These are phyloP conservation scores for Drosophila ambigua DNA, from an alignment of 1,140 invertebrate species.

Conservation along the genomic window DNA sequence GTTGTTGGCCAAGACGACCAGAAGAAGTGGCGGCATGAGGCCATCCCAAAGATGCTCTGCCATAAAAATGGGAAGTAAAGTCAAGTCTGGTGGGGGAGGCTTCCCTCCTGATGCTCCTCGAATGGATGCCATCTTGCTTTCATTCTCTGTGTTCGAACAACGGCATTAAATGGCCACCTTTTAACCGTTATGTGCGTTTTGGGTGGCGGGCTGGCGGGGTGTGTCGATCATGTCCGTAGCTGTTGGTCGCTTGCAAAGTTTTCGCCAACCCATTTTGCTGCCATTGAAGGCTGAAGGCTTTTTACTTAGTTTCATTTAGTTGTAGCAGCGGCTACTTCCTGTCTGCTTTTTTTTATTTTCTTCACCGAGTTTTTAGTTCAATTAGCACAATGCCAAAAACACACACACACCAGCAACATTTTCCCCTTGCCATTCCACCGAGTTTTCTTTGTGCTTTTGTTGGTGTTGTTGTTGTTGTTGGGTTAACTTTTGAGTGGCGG, in stretches of 20 bases:
- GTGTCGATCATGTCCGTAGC: constrained; percentile 15
- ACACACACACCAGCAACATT: constrained; percentile 20
- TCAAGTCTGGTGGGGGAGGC: constrained; percentile 11
- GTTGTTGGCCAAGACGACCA: constrained; percentile 12
- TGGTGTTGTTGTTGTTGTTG: constrained; percentile 23
- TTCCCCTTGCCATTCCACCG: constrained; percentile 7
- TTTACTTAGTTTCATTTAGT: constrained; percentile 71
- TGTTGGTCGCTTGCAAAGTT: constrained; percentile 1
- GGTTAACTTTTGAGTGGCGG: constrained; percentile 63
- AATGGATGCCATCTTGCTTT: constrained; percentile 20
- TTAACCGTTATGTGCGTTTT: constrained; percentile 44
- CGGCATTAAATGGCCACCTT: constrained; percentile 68
- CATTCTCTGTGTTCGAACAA: constrained; percentile 65
- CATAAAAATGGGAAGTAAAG: constrained; percentile 44
- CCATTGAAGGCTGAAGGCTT: constrained; percentile 71
- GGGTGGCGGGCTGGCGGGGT: too few species aligned
- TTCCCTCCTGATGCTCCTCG: background rate
- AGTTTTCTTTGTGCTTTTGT: constrained; percentile 38
- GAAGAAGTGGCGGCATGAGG: background rate
- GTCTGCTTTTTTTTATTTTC: constrained; percentile 36
- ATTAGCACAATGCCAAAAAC: constrained; percentile 68
- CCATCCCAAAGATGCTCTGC: constrained; percentile 39
- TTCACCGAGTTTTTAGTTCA: constrained; percentile 62
- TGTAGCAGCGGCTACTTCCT: constrained; percentile 16
- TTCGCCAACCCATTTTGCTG: constrained; percentile 25